Percentiles rank a stretch among this genome's conserved stretches.
phyloP scores from a whole-genome alignment of 30 jellyfish, hydroid and myxozoan species.

The Cassiopea xamachana region DNA sequence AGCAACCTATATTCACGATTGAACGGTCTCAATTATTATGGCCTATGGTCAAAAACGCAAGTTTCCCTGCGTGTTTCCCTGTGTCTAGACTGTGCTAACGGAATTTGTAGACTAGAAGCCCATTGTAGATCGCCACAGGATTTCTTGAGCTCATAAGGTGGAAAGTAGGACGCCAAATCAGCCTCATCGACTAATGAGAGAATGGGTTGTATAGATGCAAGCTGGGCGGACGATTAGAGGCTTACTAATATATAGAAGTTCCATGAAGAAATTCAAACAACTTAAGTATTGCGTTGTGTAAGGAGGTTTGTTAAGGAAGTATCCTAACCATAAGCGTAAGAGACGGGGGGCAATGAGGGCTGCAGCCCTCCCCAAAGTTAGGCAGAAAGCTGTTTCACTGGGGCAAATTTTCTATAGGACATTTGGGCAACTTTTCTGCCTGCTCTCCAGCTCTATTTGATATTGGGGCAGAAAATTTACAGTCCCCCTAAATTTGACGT shows the following conservation, averaged over 20 bases:
- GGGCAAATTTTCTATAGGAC: no score
- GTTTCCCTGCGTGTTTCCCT: conserved; percentile 24
- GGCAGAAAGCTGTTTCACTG: no score
- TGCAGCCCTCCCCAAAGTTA: no score
- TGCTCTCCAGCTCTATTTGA: no score
- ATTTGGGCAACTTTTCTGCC: no score
- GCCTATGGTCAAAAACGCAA: neutral
- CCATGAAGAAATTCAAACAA: neutral
- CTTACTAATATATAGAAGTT: neutral
- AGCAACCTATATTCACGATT: neutral
- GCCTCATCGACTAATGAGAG: neutral
- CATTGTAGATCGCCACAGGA: conserved; percentile 50
- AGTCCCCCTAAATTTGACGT: no score
- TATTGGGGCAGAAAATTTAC: no score
- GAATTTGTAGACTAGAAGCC: conserved; percentile 55
- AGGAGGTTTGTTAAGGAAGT: neutral
- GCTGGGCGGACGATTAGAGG: conserved; percentile 6
- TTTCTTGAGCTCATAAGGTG: conserved; percentile 42
- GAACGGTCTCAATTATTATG: neutral
- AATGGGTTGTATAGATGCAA: neutral
- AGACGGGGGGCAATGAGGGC: neutral
- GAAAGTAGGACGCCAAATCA: conserved; percentile 31
- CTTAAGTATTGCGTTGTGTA: neutral
- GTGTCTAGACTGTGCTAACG: conserved; percentile 43
- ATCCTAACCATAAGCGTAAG: neutral